Evolutionary conservation across 2,888 invertebrate species (phyloP).

Genomic region (Uropetala carovei): DNA sequence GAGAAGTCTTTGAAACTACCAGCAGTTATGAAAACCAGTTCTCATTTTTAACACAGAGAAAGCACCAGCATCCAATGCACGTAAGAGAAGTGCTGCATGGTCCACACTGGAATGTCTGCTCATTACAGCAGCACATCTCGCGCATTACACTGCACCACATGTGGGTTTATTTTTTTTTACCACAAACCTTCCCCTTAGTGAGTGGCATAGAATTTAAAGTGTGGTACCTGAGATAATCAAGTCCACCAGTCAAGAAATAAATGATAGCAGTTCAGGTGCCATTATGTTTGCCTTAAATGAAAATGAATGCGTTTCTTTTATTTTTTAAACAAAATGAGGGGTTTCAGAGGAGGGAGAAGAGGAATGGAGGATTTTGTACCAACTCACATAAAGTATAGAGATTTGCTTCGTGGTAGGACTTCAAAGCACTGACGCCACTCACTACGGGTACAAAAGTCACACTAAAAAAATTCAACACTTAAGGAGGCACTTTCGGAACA

Average conservation of each 20-base stretch:
- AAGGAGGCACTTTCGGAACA: slow-evolving; percentile 49
- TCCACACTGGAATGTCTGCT: slow-evolving; percentile 63
- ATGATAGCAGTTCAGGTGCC: slow-evolving; percentile 38
- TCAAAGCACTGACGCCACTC: slow-evolving; percentile 61
- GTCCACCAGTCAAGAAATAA: slow-evolving; percentile 61
- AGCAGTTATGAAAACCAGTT: slow-evolving; percentile 59
- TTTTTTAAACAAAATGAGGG: slow-evolving; percentile 18
- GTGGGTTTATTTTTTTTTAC: slow-evolving; percentile 4
- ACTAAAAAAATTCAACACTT: slow-evolving; percentile 60
- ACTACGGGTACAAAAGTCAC: slow-evolving; percentile 58
- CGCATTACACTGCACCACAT: slow-evolving; percentile 27
- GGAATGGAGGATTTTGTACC: slow-evolving; percentile 41
- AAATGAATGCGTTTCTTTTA: slow-evolving; percentile 11
- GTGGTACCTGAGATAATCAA: slow-evolving; percentile 55
- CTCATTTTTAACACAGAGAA: slow-evolving; percentile 48
- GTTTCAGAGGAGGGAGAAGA: slow-evolving; percentile 13
- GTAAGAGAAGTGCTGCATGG: slow-evolving; percentile 53
- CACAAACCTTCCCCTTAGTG: slow-evolving; percentile 57
- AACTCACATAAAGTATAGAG: slow-evolving; percentile 50
- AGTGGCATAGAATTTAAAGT: slow-evolving; percentile 56
- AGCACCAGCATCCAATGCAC: slow-evolving; percentile 55
- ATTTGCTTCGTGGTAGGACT: slow-evolving; percentile 42
- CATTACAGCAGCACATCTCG: slow-evolving; percentile 54
- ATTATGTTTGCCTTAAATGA: slow-evolving; percentile 19
- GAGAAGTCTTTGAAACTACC: slow-evolving; percentile 57